Evolutionary conservation across 2,888 invertebrate genomes (phyloP).

Genomic region (Ceriagrion tenellum): DNA sequence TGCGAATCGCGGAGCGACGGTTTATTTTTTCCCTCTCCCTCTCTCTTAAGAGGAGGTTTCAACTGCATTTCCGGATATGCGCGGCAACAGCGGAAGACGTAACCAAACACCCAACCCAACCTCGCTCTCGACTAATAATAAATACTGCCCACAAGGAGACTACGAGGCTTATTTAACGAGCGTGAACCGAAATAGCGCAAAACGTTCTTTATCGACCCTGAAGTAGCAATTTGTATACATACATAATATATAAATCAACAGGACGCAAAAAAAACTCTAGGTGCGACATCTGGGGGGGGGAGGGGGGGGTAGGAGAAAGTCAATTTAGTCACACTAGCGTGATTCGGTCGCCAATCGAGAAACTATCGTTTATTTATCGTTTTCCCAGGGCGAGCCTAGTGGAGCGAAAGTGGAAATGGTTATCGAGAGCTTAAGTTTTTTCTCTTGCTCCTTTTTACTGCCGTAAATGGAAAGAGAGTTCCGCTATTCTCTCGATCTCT

Average conservation of each 20-base stretch:
- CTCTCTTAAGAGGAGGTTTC: not conserved
- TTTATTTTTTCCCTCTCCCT: not conserved
- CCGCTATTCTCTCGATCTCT: not conserved
- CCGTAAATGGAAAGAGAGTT: not conserved
- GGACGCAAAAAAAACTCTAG: not conserved
- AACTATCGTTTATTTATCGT: not conserved
- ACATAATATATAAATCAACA: not conserved
- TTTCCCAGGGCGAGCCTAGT: not conserved
- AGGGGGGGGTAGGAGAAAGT: not conserved
- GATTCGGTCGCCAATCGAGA: not conserved
- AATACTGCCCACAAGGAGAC: not conserved
- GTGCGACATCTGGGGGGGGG: not conserved
- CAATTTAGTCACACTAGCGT: not conserved
- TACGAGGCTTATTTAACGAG: not conserved
- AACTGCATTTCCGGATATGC: conserved; percentile 12
- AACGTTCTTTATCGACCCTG: not conserved
- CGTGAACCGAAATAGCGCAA: not conserved
- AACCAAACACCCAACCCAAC: not conserved
- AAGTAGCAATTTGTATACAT: not conserved
- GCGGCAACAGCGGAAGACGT: not conserved
- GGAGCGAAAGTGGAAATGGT: not conserved
- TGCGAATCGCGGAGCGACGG: not conserved
- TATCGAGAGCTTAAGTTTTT: not conserved
- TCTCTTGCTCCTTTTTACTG: not conserved
- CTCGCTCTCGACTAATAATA: not conserved